phyloP scores from a whole-genome alignment of 1,140 invertebrate genomes.

The Neodiprion fabricii region DNA sequence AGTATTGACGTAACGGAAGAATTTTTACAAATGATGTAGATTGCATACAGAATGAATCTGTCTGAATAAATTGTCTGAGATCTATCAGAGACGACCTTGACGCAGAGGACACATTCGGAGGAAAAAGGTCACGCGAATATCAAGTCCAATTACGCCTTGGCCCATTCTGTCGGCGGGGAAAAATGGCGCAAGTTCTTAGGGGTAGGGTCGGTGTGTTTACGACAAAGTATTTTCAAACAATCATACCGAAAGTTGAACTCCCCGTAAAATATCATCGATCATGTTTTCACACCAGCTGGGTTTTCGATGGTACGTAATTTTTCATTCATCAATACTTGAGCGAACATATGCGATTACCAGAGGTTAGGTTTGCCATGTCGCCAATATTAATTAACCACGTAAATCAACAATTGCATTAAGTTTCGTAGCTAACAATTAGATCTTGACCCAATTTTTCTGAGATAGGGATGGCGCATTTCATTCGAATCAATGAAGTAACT shows the following conservation, averaged over 20 bases:
- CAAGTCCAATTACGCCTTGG: neutral
- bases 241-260: slow-evolving; percentile 35
- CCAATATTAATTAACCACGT: neutral
- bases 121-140: slow-evolving; percentile 5
- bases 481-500: too few relatives aligned
- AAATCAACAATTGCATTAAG: neutral
- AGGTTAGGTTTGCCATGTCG: neutral
- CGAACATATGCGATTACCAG: neutral
- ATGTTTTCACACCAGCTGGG: slow-evolving; percentile 53
- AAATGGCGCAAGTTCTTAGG: slow-evolving; percentile 53
- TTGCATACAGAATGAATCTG: neutral
- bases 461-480: too few relatives aligned
- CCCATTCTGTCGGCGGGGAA: slow-evolving; percentile 23
- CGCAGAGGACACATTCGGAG: slow-evolving; percentile 11
- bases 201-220: slow-evolving; percentile 40
- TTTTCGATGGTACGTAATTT: slow-evolving; percentile 48
- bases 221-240: slow-evolving; percentile 37
- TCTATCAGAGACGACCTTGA: slow-evolving; percentile 8
- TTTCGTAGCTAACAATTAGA: too few relatives aligned
- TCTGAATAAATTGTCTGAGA: neutral
- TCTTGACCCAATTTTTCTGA: too few relatives aligned
- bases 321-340: neutral
- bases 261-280: slow-evolving; percentile 45
- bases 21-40: neutral
- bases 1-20: neutral